Conservation (phyloP, 2,888 invertebrate genomes). For the Incurvaria masculella region DNA sequence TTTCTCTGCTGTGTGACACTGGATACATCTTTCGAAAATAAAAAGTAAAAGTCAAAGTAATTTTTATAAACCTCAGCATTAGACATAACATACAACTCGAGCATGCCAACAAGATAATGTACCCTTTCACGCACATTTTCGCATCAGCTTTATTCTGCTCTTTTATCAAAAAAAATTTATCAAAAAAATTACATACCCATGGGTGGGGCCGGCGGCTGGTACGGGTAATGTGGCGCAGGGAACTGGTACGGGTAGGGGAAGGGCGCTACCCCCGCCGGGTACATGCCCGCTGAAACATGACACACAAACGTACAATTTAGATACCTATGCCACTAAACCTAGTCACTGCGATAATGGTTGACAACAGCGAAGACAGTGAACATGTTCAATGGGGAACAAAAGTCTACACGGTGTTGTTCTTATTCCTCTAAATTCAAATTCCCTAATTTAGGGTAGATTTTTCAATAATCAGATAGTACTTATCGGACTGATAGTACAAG, state of each 20-base stretch:
- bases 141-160: neutral
- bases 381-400: no score
- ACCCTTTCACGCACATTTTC: neutral
- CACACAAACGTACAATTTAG: no score
- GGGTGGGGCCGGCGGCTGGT: constrained; percentile 40
- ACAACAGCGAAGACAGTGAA: no score
- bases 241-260: constrained; percentile 38
- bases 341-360: no score
- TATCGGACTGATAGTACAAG: no score
- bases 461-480: no score
- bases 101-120: constrained; percentile 11
- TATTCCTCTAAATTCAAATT: no score
- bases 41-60: constrained; percentile 3
- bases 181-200: constrained; percentile 26
- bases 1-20: no score
- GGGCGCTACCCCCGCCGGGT: constrained; percentile 12
- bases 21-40: no score
- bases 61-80: neutral
- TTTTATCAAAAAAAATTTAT: neutral
- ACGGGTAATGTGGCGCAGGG: constrained; percentile 27
- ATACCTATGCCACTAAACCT: no score
- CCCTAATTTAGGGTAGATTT: no score
- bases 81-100: neutral
- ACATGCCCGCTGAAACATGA: constrained; percentile 28
- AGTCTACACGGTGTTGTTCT: no score